Evolutionary conservation across 2,888 invertebrate genomes (phyloP), one percentile per base, ranked within the genome.

Genomic region (Drosophila macrospina): DNA sequence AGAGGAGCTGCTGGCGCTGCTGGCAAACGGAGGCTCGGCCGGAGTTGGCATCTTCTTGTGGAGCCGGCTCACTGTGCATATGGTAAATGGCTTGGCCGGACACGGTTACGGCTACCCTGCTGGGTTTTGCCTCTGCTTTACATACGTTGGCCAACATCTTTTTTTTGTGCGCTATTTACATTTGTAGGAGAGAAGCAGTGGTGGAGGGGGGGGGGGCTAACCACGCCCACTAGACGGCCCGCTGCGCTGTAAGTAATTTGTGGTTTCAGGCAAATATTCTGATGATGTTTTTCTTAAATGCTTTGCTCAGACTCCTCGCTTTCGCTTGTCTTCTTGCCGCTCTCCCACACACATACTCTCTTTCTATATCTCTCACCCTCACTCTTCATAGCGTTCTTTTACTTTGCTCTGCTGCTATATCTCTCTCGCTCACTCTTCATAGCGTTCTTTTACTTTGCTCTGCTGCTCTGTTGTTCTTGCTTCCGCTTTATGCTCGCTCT

Each of bases 261-360:
- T 87, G 86, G 86, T 86, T 86, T 83, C 88, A 79, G 88, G 87
- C 86, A 87, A 86, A 86, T 85, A 78, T 79, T 80, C 75, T 83
- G 87, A 83, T 86, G 88, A 87, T 87, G 86, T 87, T 85, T 86
- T 86, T 81, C 85, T 87, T 87, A 87, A 87, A 86, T 83, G 84
- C 83, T 80, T 86, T 80, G 77, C 71, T 69, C 81, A 65, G 68
- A 72, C 54, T 69, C 72, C 44, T 51, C 13, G 44, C 54, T 36
- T 15, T 15, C 41, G 50, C 39, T 16, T 56, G 30, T n/a, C 65
- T 39, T 11, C 42, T 32, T 45, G 16, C 13, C 32, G 41, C 45
- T 6, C 13, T 36, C 15, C 5, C n/a, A n/a, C n/a, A n/a, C n/a
- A n/a, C n/a, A n/a, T n/a, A n/a, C 42, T 50, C 26, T 1, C 30